Percentiles rank a stretch among this genome's conserved stretches.
These are phyloP conservation scores for Yponomeuta cagnagella DNA, from an alignment of 2,888 invertebrate genomes.

Conservation along the genomic window DNA sequence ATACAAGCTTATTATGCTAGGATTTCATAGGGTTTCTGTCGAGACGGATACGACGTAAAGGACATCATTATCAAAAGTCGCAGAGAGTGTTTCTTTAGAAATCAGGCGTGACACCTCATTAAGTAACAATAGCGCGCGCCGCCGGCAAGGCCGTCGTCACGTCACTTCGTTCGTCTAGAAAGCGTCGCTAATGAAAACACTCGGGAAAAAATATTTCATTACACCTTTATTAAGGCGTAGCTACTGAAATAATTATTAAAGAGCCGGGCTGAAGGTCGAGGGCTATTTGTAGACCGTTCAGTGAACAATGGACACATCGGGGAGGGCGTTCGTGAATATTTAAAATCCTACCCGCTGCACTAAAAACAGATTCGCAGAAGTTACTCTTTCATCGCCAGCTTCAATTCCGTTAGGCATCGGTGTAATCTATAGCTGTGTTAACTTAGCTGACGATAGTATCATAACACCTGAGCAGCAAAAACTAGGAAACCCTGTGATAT, in stretches of 20 bases:
- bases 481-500: too few species aligned
- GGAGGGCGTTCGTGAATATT: conserved; percentile 5
- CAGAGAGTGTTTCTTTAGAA: neutral
- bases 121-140: neutral
- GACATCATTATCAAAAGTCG: too few species aligned
- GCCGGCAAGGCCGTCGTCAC: neutral
- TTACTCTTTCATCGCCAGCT: neutral
- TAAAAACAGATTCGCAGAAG: neutral
- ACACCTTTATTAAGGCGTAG: conserved; percentile 10
- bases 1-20: too few species aligned
- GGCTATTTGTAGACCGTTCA: neutral
- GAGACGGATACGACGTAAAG: too few species aligned
- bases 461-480: too few species aligned
- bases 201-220: neutral
- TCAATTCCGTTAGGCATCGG: too few species aligned
- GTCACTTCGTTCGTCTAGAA: neutral
- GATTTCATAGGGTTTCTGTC: too few species aligned
- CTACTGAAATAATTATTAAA: conserved; percentile 15
- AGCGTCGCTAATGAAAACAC: neutral
- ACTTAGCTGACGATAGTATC: too few species aligned
- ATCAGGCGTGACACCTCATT: neutral
- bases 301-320: conserved; percentile 1
- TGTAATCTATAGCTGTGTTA: too few species aligned
- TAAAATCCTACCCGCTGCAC: neutral
- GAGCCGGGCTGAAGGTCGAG: neutral